Percentiles rank a stretch among this genome's conserved stretches.
Conservation (phyloP, 2,797 vertebrate species). For the Poecile montanus region DNA sequence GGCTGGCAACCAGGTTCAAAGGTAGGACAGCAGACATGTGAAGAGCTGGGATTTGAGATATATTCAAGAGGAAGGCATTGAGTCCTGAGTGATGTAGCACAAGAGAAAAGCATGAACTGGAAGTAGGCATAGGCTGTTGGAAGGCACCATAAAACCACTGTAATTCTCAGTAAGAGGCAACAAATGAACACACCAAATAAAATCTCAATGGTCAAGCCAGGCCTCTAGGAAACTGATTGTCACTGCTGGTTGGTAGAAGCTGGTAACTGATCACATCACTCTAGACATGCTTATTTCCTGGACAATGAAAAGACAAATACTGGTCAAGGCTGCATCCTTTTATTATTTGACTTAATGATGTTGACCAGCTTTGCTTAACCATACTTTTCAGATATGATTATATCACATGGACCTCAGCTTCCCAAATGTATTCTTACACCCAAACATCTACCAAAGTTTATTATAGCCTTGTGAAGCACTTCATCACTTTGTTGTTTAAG, state of each 20-base stretch:
- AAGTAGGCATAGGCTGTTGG: not conserved
- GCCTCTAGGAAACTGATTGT: not conserved
- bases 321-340: not conserved
- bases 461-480: not conserved
- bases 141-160: not conserved
- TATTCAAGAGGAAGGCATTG: not conserved
- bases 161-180: not conserved
- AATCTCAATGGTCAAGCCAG: not conserved
- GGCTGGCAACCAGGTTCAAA: not conserved
- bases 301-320: not conserved
- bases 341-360: not conserved
- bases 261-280: not conserved
- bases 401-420: not conserved
- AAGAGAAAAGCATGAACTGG: not conserved
- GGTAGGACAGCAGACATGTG: not conserved
- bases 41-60: not conserved
- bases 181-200: not conserved
- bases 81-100: not conserved
- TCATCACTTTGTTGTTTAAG: not conserved
- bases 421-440: not conserved
- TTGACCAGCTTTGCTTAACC: not conserved
- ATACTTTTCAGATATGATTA: not conserved
- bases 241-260: not conserved
- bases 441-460: not conserved
- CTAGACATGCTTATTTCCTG: not conserved